Evolutionary conservation across 35 echinoderm and acorn worm species (phyloP).

Genomic region (Patiria miniata): DNA sequence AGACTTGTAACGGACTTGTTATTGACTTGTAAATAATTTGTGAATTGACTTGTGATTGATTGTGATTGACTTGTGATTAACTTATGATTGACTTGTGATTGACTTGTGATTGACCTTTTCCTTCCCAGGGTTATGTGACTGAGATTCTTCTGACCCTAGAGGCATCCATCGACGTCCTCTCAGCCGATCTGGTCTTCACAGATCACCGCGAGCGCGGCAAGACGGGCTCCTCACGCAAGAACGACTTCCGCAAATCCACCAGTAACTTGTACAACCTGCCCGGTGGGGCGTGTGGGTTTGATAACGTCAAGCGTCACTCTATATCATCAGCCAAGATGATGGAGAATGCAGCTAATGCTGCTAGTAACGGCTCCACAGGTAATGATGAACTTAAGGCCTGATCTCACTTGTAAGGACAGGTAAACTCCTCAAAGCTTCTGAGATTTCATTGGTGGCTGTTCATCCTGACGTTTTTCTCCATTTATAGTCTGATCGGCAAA

Average conservation of each 20-base stretch:
- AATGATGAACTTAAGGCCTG: no score
- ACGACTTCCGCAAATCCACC: slow-evolving; percentile 88
- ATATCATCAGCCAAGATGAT: slow-evolving; percentile 64
- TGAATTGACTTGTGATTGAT: no score
- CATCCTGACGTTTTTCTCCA: no score
- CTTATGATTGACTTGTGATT: no score
- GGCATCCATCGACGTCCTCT: slow-evolving; percentile 71
- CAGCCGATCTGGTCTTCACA: slow-evolving; percentile 74
- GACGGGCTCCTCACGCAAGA: slow-evolving; percentile 61
- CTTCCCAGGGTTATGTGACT: slow-evolving; percentile 84
- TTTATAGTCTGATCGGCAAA: no score
- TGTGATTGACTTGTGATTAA: no score
- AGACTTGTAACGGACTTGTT: no score
- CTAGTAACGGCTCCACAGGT: slow-evolving; percentile 43
- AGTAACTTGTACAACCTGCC: slow-evolving; percentile 76
- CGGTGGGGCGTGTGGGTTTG: slow-evolving; percentile 65
- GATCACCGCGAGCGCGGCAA: slow-evolving; percentile 76
- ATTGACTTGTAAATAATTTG: no score
- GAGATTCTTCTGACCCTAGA: slow-evolving; percentile 95
- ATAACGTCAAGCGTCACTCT: slow-evolving; percentile 52
- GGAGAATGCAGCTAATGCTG: slow-evolving; percentile 48
- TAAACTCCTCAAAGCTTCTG: no score
- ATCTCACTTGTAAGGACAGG: no score
- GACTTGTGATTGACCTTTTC: background rate
- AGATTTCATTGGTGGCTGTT: no score